Evolutionary conservation across 2,113 vertebrate species (phyloP).

Genomic region (Alexandromys fortis): DNA sequence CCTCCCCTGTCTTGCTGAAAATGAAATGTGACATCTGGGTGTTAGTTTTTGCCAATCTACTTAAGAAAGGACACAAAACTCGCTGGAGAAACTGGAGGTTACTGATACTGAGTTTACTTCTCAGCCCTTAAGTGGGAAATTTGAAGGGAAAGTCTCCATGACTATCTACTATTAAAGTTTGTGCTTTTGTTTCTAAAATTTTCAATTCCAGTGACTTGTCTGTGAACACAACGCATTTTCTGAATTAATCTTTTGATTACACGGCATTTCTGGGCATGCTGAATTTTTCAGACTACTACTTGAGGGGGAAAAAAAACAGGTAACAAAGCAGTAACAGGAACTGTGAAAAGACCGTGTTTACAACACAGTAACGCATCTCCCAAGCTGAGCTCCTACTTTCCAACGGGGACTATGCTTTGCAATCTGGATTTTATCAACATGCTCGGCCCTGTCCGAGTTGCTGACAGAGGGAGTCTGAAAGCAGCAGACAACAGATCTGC

Average conservation of each 20-base stretch:
- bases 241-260: conserved; percentile 8
- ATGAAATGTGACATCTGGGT: not conserved
- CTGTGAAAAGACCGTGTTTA: not conserved
- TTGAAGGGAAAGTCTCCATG: not conserved
- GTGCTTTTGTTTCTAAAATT: not conserved
- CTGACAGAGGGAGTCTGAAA: not conserved
- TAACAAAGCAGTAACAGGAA: not conserved
- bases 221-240: not conserved
- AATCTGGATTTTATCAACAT: not conserved
- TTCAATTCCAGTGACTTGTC: not conserved
- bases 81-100: not conserved
- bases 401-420: not conserved
- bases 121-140: not conserved
- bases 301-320: not conserved
- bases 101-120: not conserved
- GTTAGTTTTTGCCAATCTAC: not conserved
- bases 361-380: not conserved
- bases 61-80: not conserved
- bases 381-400: not conserved
- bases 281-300: not conserved
- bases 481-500: not conserved
- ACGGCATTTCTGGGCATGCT: not conserved
- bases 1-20: not conserved
- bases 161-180: not conserved
- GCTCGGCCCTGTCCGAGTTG: not conserved